phyloP scores from a whole-genome alignment of 2,113 vertebrate species.

The Holacanthus passer region DNA sequence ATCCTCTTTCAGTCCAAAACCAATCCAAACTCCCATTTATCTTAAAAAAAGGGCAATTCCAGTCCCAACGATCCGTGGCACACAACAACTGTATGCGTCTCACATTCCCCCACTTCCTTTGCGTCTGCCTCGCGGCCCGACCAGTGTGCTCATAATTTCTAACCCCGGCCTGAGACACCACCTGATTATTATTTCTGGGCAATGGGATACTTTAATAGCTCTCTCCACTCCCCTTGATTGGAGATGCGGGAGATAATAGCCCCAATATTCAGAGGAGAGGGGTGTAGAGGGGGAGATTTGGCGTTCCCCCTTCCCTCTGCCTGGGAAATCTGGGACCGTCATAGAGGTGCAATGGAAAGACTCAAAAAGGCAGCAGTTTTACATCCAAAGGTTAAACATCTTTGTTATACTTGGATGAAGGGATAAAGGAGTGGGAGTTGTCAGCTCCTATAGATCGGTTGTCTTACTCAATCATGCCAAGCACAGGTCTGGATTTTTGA shows the following conservation, averaged over 20 bases:
- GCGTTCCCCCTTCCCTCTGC: conserved; percentile 54
- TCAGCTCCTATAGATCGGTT: conserved; percentile 47
- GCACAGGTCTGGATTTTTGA: conserved; percentile 46
- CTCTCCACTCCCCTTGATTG: conserved; percentile 80
- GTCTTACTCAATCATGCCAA: conserved; percentile 49
- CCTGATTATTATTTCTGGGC: conserved; percentile 84
- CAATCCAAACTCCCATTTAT: conserved; percentile 54
- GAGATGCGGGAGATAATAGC: conserved; percentile 82
- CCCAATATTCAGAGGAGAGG: conserved; percentile 73
- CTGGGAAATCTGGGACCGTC: conserved; percentile 69
- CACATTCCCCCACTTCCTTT: conserved; percentile 70
- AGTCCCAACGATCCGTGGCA: conserved; percentile 54
- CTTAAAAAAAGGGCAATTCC: conserved; percentile 41
- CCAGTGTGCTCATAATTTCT: conserved; percentile 69
- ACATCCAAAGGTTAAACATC: conserved; percentile 60
- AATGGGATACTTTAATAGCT: conserved; percentile 85
- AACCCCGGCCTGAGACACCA: conserved; percentile 70
- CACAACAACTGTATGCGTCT: conserved; percentile 67
- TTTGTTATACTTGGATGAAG: conserved; percentile 72
- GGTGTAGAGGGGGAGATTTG: conserved; percentile 30
- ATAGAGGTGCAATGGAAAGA: conserved; percentile 63
- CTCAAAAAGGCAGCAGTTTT: conserved; percentile 22
- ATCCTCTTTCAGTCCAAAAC: conserved; percentile 61
- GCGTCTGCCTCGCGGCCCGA: conserved; percentile 61
- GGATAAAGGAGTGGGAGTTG: conserved; percentile 44